Evolutionary conservation across 1,140 invertebrate genomes (phyloP).

Genomic region (Saxidomus purpurata): DNA sequence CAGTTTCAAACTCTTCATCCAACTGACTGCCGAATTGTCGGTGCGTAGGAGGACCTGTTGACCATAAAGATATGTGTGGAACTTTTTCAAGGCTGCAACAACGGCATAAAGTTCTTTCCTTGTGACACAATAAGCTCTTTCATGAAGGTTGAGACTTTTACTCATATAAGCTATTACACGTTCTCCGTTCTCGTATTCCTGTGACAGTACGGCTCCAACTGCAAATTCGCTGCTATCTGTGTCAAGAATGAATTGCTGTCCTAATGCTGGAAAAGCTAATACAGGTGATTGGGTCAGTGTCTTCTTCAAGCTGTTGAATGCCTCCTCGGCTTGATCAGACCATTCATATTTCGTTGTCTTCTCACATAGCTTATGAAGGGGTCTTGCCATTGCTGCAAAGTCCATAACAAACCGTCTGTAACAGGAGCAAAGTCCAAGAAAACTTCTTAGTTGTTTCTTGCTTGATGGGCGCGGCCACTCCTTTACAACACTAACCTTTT

Average conservation of each 20-base stretch:
- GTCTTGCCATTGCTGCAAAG: conserved; percentile 72
- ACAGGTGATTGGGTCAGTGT: background rate
- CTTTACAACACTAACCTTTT: conserved; percentile 83
- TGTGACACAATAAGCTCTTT: conserved; percentile 70
- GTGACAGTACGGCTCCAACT: conserved; percentile 82
- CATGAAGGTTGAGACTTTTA: conserved; percentile 29
- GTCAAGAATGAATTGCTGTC: conserved; percentile 81
- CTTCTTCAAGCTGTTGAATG: background rate
- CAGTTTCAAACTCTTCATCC: conserved; percentile 56
- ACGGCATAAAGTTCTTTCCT: conserved; percentile 69
- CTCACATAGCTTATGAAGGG: conserved; percentile 70
- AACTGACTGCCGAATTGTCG: conserved; percentile 68
- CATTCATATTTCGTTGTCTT: background rate
- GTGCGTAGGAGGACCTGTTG: conserved; percentile 64
- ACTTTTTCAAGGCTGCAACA: conserved; percentile 52
- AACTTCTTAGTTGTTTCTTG: no score
- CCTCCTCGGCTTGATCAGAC: background rate
- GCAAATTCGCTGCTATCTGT: conserved; percentile 86
- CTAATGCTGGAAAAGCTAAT: background rate
- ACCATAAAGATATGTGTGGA: conserved; percentile 67
- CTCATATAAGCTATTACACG: conserved; percentile 65
- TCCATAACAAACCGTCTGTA: conserved; percentile 85
- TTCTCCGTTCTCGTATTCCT: conserved; percentile 73
- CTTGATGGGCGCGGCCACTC: conserved; percentile 78
- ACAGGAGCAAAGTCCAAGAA: no score